phyloP scores from a whole-genome alignment of 2,113 vertebrate species.

The Catagonus wagneri region DNA sequence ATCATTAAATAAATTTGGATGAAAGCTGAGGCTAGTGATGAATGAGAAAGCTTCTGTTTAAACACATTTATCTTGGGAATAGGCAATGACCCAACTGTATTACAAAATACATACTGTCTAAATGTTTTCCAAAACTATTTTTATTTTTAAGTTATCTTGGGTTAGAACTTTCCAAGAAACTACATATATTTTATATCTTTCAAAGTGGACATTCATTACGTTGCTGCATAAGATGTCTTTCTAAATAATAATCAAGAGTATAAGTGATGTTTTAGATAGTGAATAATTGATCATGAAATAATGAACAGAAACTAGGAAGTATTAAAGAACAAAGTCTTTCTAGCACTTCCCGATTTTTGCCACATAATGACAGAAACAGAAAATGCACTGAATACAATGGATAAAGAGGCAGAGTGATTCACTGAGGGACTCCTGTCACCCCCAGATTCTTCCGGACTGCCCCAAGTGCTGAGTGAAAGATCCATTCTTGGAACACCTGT shows the following conservation, averaged over 20 bases:
- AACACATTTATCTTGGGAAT: constrained; percentile 77
- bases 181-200: constrained; percentile 28
- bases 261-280: neutral
- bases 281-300: constrained; percentile 46
- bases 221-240: constrained; percentile 32
- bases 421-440: neutral
- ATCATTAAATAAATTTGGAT: constrained; percentile 76
- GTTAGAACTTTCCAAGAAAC: constrained; percentile 56
- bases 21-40: constrained; percentile 74
- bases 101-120: constrained; percentile 72
- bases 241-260: constrained; percentile 35
- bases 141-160: constrained; percentile 69
- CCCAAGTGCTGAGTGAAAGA: neutral
- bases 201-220: constrained; percentile 31
- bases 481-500: neutral
- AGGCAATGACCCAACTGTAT: constrained; percentile 69
- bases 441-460: neutral
- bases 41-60: constrained; percentile 79
- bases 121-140: constrained; percentile 71
- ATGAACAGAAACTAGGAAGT: constrained; percentile 41
- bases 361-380: constrained; percentile 24
- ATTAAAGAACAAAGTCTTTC: constrained; percentile 29
- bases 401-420: neutral
- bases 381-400: neutral
- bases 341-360: neutral